Conservation (phyloP, 2,113 vertebrate species). For the Sardina pilchardus region DNA sequence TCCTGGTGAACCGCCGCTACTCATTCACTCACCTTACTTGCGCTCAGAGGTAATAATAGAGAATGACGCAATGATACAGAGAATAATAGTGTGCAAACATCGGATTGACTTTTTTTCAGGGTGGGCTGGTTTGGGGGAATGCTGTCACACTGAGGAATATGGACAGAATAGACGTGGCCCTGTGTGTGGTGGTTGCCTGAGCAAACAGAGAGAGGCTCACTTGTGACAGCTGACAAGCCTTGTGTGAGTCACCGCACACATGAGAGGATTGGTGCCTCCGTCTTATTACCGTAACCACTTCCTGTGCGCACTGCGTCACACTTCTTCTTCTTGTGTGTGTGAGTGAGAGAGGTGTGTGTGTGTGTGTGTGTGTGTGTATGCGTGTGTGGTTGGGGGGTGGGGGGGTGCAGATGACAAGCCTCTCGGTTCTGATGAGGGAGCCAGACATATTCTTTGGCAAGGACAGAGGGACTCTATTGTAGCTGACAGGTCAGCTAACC, state of each 20-base stretch:
- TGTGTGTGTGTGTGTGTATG: too few species aligned
- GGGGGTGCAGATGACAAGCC: neutral
- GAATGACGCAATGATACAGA: neutral
- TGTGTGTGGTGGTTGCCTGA: neutral
- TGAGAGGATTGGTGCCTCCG: neutral
- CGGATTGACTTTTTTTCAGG: neutral
- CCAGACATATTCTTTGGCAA: slow-evolving; percentile 9
- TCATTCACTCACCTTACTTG: neutral
- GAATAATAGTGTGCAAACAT: neutral
- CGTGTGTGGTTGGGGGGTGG: neutral
- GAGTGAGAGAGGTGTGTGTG: too few species aligned
- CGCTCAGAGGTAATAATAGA: neutral
- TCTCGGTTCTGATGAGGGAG: slow-evolving; percentile 42
- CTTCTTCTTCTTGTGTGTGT: neutral
- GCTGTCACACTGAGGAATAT: neutral
- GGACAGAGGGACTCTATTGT: slow-evolving; percentile 31
- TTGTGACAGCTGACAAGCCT: slow-evolving; percentile 2
- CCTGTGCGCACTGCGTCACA: slow-evolving; percentile 30
- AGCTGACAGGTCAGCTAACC: slow-evolving; percentile 6
- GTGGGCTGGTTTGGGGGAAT: neutral
- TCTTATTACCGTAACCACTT: slow-evolving; percentile 34
- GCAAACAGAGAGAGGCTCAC: neutral
- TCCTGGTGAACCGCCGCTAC: neutral
- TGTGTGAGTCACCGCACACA: slow-evolving; percentile 22
- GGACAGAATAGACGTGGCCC: neutral